phyloP scores from a whole-genome alignment of 2,888 invertebrate species.

The Nomada fabriciana region DNA sequence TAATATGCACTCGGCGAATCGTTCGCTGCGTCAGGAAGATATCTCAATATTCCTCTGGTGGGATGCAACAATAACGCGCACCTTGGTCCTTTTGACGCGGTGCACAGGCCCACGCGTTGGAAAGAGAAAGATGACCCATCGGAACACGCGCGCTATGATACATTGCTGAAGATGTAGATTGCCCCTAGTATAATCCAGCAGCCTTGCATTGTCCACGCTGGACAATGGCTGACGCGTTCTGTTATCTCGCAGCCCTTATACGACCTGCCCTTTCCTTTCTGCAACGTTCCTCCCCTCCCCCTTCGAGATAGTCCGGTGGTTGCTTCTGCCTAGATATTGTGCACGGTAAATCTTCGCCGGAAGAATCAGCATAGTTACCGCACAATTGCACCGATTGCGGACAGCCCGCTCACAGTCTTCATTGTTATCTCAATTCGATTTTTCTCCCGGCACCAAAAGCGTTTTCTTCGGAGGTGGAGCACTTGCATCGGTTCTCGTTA shows the following conservation, averaged over 20 bases:
- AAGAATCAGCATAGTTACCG: constrained; percentile 53
- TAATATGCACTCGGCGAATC: not conserved
- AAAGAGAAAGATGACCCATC: constrained; percentile 47
- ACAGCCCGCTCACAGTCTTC: constrained; percentile 17
- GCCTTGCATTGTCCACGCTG: constrained; percentile 79
- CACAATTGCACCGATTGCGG: constrained; percentile 61
- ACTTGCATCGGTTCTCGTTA: constrained; percentile 5
- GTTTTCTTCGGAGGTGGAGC: constrained; percentile 1
- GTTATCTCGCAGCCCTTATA: constrained; percentile 65
- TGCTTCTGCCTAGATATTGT: constrained; percentile 43
- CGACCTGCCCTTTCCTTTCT: constrained; percentile 35
- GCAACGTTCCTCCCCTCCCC: not conserved
- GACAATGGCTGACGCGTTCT: constrained; percentile 76
- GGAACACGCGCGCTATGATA: constrained; percentile 73
- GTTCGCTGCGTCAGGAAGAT: constrained; percentile 44
- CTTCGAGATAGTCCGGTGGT: not conserved
- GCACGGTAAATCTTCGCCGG: constrained; percentile 48
- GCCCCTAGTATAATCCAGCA: constrained; percentile 75
- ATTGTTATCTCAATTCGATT: constrained; percentile 56
- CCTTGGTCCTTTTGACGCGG: constrained; percentile 1
- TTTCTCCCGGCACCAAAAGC: not conserved
- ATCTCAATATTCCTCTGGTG: constrained; percentile 74
- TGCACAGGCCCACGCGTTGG: not conserved
- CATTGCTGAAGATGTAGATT: constrained; percentile 82
- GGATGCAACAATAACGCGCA: constrained; percentile 64